Percentiles rank a stretch among this genome's conserved stretches.
phyloP scores from a whole-genome alignment of 2,888 invertebrate species.

The Monoplex corrugatus region DNA sequence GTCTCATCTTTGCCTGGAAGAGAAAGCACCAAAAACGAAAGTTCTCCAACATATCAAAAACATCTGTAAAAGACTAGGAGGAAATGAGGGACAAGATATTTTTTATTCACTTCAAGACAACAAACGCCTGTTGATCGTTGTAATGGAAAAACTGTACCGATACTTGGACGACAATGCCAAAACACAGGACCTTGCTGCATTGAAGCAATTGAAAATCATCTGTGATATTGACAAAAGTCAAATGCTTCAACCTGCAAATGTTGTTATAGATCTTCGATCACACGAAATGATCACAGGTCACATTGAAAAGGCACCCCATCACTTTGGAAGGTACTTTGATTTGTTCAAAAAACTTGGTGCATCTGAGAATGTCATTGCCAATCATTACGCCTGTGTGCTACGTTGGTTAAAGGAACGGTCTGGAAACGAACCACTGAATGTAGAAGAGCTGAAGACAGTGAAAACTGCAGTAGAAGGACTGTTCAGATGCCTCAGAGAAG shows the following conservation, averaged over 20 bases:
- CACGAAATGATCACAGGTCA: conserved; percentile 64
- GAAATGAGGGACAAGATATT: neutral
- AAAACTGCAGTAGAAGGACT: conserved; percentile 25
- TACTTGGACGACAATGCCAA: neutral
- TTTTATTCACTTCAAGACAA: neutral
- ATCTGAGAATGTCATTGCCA: conserved; percentile 53
- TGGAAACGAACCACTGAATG: neutral
- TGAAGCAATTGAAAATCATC: conserved; percentile 12
- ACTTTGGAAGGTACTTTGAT: conserved; percentile 58
- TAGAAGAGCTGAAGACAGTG: conserved; percentile 30
- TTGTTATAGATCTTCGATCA: conserved; percentile 53
- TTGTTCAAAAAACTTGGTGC: conserved; percentile 65
- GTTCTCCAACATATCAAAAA: conserved; percentile 46
- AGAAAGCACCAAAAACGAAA: conserved; percentile 10
- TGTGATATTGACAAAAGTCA: conserved; percentile 21
- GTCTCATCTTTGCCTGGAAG: conserved; percentile 42
- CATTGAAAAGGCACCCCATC: conserved; percentile 61
- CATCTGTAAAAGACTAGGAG: conserved; percentile 10
- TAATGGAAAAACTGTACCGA: conserved; percentile 19
- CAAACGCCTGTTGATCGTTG: neutral
- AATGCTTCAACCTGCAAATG: conserved; percentile 52
- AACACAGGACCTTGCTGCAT: neutral
- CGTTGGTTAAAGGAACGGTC: conserved; percentile 45
- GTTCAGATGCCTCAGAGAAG: conserved; percentile 9
- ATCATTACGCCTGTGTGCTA: conserved; percentile 63